Percentiles rank a stretch among this genome's conserved stretches.
phyloP scores from a whole-genome alignment of 2,113 vertebrate species.

The Synodontis membranacea region DNA sequence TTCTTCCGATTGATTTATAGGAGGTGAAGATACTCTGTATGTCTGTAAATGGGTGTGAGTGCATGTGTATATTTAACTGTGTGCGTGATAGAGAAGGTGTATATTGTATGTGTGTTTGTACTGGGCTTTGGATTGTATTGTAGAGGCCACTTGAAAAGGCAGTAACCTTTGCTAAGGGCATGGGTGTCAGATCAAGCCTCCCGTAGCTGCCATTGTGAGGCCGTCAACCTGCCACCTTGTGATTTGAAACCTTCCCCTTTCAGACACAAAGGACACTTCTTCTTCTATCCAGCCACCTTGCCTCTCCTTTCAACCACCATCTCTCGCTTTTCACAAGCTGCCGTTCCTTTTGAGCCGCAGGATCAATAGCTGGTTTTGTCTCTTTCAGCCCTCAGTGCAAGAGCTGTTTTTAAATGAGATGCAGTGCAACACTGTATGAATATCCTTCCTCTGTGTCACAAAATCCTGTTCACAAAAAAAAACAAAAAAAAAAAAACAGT shows the following conservation, averaged over 20 bases:
- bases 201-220: slow-evolving; percentile 55
- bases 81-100: slow-evolving; percentile 14
- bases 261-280: slow-evolving; percentile 54
- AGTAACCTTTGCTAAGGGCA: slow-evolving; percentile 59
- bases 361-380: slow-evolving; percentile 58
- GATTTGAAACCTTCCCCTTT: slow-evolving; percentile 57
- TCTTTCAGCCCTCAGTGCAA: slow-evolving; percentile 47
- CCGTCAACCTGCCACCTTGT: slow-evolving; percentile 57
- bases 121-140: slow-evolving; percentile 36
- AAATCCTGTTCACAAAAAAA: background rate
- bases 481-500: background rate
- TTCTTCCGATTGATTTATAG: slow-evolving; percentile 47
- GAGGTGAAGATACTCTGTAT: slow-evolving; percentile 20
- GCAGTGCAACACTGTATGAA: slow-evolving; percentile 42
- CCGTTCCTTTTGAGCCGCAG: slow-evolving; percentile 45
- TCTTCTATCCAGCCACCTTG: slow-evolving; percentile 50
- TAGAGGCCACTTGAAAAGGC: slow-evolving; percentile 57
- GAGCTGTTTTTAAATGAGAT: slow-evolving; percentile 50
- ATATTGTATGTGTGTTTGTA: slow-evolving; percentile 23
- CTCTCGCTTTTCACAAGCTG: slow-evolving; percentile 48
- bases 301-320: slow-evolving; percentile 53
- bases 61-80: slow-evolving; percentile 27
- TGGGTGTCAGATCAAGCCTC: slow-evolving; percentile 56
- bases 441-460: slow-evolving; percentile 28
- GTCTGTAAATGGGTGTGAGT: slow-evolving; percentile 22